Percentiles rank a stretch among this genome's conserved stretches.
These are phyloP conservation scores for Platalea minor DNA, from an alignment of 2,797 vertebrate genomes.

Conservation along the genomic window DNA sequence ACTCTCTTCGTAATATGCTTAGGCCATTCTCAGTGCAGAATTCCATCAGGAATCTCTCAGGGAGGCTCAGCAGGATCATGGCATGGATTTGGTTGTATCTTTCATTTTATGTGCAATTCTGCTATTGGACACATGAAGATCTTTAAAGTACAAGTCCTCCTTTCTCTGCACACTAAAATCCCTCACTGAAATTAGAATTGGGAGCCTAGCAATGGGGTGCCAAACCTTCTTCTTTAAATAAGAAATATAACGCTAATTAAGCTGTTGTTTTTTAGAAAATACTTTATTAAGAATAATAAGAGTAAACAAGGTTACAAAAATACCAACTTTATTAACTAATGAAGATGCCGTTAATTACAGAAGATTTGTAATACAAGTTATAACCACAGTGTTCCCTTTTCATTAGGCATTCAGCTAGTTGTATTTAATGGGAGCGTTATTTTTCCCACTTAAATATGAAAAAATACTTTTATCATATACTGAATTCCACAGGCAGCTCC, in stretches of 20 bases:
- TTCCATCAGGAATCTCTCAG: neutral
- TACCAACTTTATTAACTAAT: slow-evolving; percentile 74
- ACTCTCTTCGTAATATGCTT: neutral
- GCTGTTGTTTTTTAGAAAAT: slow-evolving; percentile 73
- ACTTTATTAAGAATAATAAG: slow-evolving; percentile 79
- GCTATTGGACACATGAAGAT: neutral
- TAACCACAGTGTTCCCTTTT: slow-evolving; percentile 72
- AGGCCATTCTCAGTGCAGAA: neutral
- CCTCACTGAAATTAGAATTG: neutral
- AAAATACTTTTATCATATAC: slow-evolving; percentile 52
- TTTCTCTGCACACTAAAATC: neutral
- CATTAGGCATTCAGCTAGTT: slow-evolving; percentile 42
- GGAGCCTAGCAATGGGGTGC: neutral
- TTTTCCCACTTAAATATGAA: slow-evolving; percentile 63
- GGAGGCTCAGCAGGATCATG: neutral
- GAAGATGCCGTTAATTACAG: slow-evolving; percentile 73
- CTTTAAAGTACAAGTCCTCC: neutral
- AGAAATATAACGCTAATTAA: slow-evolving; percentile 42
- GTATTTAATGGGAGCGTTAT: slow-evolving; percentile 54
- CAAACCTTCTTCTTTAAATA: neutral
- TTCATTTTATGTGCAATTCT: neutral
- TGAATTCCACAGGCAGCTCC: slow-evolving; percentile 60
- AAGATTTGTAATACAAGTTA: slow-evolving; percentile 72
- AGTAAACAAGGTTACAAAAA: slow-evolving; percentile 82
- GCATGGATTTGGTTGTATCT: neutral